phyloP scores from a whole-genome alignment of 2,888 invertebrate genomes.

The Xestobium rufovillosum region DNA sequence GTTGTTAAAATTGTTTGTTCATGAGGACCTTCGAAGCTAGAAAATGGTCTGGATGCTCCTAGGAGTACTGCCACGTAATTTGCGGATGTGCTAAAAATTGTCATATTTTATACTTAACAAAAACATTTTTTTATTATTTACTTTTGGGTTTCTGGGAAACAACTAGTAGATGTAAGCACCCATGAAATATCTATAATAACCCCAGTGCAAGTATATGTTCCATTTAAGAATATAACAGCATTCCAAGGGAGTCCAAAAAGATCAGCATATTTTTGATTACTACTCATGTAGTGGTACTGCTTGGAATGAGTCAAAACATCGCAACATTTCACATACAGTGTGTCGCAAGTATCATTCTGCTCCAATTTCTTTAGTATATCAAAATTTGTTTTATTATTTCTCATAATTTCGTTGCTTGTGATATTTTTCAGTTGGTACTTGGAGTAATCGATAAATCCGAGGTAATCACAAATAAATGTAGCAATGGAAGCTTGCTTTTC shows the following conservation, averaged over 20 bases:
- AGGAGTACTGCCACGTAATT: conserved; percentile 57
- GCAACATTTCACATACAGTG: conserved; percentile 50
- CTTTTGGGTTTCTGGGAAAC: conserved; percentile 41
- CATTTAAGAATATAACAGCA: conserved; percentile 64
- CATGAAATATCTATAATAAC: conserved; percentile 59
- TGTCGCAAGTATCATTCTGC: conserved; percentile 43
- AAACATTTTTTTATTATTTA: too few species aligned
- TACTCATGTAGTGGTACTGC: conserved; percentile 20
- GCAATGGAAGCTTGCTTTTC: conserved; percentile 47
- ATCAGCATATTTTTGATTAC: conserved; percentile 30
- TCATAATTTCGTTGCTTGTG: too few species aligned
- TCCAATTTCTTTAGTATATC: too few species aligned
- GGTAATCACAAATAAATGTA: conserved; percentile 54
- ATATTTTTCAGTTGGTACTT: neutral
- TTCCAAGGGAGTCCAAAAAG: conserved; percentile 61
- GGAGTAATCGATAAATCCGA: conserved; percentile 54
- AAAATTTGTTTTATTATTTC: too few species aligned
- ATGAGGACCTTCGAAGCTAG: conserved; percentile 54
- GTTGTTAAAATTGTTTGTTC: conserved; percentile 63
- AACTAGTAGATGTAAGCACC: conserved; percentile 51
- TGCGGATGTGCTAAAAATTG: too few species aligned
- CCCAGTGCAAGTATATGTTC: conserved; percentile 62
- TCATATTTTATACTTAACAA: too few species aligned
- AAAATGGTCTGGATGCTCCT: conserved; percentile 58
- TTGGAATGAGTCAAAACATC: conserved; percentile 42